A percentile compares a stretch with the other conserved stretches of the same genome.
Evolutionary conservation across 2,113 vertebrate species (phyloP).

Genomic region (Chaenocephalus aceratus): DNA sequence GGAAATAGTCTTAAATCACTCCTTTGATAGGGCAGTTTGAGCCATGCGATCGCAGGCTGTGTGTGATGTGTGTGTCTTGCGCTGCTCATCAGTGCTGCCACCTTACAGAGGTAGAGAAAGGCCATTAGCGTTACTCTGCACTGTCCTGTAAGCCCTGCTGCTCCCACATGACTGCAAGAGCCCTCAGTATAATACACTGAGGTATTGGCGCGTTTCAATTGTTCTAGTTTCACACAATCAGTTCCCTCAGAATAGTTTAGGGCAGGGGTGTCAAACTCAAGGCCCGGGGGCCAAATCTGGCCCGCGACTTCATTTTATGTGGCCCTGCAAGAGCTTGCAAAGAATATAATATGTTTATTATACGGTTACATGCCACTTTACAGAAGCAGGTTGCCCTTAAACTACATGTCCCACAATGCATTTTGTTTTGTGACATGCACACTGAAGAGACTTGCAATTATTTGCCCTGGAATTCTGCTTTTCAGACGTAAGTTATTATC

Average conservation of each 20-base stretch:
- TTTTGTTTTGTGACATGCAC: too few relatives aligned
- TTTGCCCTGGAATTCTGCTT: too few relatives aligned
- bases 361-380: too few relatives aligned
- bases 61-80: slow-evolving; percentile 61
- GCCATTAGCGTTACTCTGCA: slow-evolving; percentile 46
- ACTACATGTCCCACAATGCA: too few relatives aligned
- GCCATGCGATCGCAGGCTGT: slow-evolving; percentile 51
- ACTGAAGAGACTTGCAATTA: too few relatives aligned
- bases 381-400: too few relatives aligned
- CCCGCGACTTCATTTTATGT: too few relatives aligned
- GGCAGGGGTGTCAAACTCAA: not conserved
- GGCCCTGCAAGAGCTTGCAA: too few relatives aligned
- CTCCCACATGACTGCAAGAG: slow-evolving; percentile 27
- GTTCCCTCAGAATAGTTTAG: not conserved
- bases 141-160: slow-evolving; percentile 47
- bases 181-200: slow-evolving; percentile 21
- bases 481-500: too few relatives aligned
- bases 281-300: too few relatives aligned
- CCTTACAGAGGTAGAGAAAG: slow-evolving; percentile 41
- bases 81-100: slow-evolving; percentile 57
- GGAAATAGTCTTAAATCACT: slow-evolving; percentile 43
- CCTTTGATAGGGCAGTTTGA: slow-evolving; percentile 55
- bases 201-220: slow-evolving; percentile 23
- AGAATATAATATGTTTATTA: too few relatives aligned
- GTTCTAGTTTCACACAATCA: slow-evolving; percentile 1